Percentiles rank a stretch among this genome's conserved stretches.
These are phyloP conservation scores for Ceyx melanurus DNA, from an alignment of 2,113 vertebrate species.

Conservation along the genomic window DNA sequence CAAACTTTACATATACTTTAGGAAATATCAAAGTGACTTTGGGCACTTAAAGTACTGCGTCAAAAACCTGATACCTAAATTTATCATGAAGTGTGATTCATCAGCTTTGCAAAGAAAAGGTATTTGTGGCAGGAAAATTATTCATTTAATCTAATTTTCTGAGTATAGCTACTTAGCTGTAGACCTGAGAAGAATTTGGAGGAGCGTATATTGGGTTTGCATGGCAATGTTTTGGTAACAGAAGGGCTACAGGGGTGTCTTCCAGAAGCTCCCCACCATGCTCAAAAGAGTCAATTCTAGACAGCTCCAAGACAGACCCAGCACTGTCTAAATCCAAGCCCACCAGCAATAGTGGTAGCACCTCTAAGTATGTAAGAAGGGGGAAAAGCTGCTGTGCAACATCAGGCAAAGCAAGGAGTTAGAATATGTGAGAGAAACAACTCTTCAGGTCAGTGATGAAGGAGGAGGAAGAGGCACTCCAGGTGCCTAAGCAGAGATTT, in stretches of 20 bases:
- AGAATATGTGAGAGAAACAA: background rate
- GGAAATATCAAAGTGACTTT: background rate
- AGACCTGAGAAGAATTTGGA: background rate
- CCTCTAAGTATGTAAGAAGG: background rate
- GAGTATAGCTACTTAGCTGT: background rate
- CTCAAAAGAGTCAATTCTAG: background rate
- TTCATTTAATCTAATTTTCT: background rate
- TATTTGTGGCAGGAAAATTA: background rate
- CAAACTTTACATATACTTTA: background rate
- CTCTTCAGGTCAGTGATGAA: background rate
- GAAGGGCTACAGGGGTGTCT: background rate
- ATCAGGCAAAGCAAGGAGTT: background rate
- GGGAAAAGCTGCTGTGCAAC: background rate
- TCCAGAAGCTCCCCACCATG: background rate
- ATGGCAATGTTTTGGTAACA: background rate
- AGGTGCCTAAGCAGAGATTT: background rate
- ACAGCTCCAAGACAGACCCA: accelerated
- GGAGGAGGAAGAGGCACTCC: background rate
- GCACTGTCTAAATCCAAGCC: background rate
- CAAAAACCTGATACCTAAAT: background rate
- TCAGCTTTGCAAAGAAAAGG: background rate
- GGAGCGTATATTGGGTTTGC: background rate
- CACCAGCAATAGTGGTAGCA: accelerated
- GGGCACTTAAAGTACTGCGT: background rate
- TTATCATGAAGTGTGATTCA: background rate